phyloP scores from a whole-genome alignment of 2,888 invertebrate genomes.

The Parasteatoda lunata region DNA sequence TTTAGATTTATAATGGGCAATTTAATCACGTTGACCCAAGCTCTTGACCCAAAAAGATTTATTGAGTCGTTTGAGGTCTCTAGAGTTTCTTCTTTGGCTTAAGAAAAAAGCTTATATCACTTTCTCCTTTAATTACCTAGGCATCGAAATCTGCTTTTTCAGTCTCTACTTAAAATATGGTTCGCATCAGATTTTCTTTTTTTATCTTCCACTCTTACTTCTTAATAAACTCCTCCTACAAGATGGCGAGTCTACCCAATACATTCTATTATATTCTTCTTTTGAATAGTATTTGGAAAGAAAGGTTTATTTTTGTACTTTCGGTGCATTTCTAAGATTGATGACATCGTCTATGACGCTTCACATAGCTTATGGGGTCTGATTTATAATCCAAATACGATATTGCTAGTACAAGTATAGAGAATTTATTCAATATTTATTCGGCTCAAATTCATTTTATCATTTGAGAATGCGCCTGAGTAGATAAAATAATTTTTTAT shows the following conservation, averaged over 20 bases:
- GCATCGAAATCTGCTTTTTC: neutral
- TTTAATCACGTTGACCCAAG: slow-evolving; percentile 37
- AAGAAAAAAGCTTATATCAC: slow-evolving; percentile 28
- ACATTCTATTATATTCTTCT: neutral
- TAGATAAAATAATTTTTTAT: neutral
- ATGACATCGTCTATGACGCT: neutral
- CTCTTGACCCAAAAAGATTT: slow-evolving; percentile 51
- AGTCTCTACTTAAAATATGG: neutral
- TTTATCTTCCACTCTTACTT: neutral
- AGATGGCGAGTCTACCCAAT: neutral
- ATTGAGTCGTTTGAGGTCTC: slow-evolving; percentile 28
- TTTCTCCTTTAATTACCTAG: slow-evolving; percentile 21
- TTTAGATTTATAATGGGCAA: slow-evolving; percentile 35
- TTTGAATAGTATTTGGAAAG: neutral
- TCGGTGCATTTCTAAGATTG: neutral
- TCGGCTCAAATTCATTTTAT: neutral
- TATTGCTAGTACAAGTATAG: neutral
- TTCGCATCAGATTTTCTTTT: neutral
- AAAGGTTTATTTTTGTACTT: neutral
- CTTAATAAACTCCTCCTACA: neutral
- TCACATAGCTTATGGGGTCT: neutral
- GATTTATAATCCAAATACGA: slow-evolving; percentile 3
- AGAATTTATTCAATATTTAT: neutral
- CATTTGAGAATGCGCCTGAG: neutral
- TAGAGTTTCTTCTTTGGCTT: slow-evolving; percentile 8